Evolutionary conservation across 2,113 vertebrate species (phyloP).

Genomic region (Pangasianodon gigas): DNA sequence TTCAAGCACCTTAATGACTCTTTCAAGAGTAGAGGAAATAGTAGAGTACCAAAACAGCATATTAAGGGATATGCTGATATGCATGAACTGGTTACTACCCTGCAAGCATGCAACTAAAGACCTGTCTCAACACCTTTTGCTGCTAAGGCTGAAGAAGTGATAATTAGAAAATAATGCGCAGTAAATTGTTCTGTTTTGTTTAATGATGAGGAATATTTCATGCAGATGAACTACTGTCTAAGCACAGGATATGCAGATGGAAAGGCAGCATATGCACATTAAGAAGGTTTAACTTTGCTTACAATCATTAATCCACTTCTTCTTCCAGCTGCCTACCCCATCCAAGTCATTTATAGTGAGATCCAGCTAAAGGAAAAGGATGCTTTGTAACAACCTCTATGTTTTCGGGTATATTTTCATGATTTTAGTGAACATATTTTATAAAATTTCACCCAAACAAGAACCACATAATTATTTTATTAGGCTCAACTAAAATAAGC

Average conservation of each 20-base stretch:
- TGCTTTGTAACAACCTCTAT: neutral
- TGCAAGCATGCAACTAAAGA: neutral
- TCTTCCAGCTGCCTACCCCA: slow-evolving; percentile 75
- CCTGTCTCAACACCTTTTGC: neutral
- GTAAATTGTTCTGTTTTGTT: slow-evolving; percentile 72
- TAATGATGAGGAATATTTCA: slow-evolving; percentile 31
- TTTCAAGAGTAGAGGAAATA: neutral
- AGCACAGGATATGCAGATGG: slow-evolving; percentile 72
- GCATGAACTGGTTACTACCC: neutral
- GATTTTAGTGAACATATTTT: neutral
- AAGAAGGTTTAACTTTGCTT: slow-evolving; percentile 78
- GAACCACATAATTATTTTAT: neutral
- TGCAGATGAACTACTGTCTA: slow-evolving; percentile 73
- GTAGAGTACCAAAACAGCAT: neutral
- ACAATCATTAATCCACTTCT: slow-evolving; percentile 80
- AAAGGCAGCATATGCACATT: slow-evolving; percentile 70
- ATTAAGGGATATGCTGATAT: neutral
- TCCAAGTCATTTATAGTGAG: slow-evolving; percentile 72
- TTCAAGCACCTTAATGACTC: neutral
- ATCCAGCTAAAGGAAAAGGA: slow-evolving; percentile 69
- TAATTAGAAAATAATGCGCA: slow-evolving; percentile 28
- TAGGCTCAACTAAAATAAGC: neutral
- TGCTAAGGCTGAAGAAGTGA: neutral
- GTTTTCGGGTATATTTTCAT: neutral
- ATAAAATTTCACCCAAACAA: neutral